phyloP scores from a whole-genome alignment of 2,797 vertebrate species.

The Sebastiscus tertius region DNA sequence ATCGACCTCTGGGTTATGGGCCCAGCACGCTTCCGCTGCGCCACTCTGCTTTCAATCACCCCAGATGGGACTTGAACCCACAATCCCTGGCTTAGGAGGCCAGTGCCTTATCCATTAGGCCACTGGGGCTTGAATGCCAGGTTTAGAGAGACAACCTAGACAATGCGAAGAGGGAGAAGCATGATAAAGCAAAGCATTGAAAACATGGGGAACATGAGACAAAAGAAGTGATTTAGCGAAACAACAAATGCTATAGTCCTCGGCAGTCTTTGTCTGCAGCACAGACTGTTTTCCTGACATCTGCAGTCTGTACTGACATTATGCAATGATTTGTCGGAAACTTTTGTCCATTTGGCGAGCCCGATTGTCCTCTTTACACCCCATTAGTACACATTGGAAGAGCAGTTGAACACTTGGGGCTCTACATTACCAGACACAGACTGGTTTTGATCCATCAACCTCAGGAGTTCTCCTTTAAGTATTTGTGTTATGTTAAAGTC shows the following conservation, averaged over 20 bases:
- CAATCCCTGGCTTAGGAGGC: constrained; percentile 43
- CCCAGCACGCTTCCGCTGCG: constrained; percentile 20
- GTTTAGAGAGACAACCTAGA: background rate
- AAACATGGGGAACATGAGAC: background rate
- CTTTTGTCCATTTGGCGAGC: background rate
- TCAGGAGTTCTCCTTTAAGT: too few relatives aligned
- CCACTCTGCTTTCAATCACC: constrained; percentile 43
- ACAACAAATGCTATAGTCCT: background rate
- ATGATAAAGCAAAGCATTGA: background rate
- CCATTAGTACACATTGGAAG: background rate
- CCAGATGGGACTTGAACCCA: constrained; percentile 28
- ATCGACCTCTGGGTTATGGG: constrained; percentile 76
- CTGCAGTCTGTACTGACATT: background rate
- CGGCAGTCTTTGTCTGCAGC: background rate
- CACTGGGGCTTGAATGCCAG: background rate
- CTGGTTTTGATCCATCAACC: constrained; percentile 78
- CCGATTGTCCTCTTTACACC: background rate
- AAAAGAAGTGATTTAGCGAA: background rate
- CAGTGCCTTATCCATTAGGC: constrained; percentile 77
- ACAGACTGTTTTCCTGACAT: background rate
- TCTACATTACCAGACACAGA: constrained; percentile 46
- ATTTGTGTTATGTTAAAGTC: too few relatives aligned
- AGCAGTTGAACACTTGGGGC: background rate
- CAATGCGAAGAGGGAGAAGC: background rate
- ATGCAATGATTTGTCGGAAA: background rate